A percentile compares a stretch with the other conserved stretches of the same genome.
phyloP scores from a whole-genome alignment of 2,888 invertebrate species.

The Cephus sareptanus region DNA sequence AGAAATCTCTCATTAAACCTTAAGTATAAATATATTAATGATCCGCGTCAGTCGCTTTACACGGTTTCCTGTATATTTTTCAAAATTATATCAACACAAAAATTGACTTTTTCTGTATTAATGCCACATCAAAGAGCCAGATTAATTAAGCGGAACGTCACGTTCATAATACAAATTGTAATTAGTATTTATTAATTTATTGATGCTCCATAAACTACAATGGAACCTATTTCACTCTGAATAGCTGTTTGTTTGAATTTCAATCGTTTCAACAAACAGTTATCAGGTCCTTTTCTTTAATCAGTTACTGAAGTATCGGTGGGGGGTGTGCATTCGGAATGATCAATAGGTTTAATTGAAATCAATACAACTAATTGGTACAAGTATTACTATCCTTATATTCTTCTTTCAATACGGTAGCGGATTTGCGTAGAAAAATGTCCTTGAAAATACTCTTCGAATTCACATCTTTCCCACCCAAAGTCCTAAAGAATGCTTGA shows the following conservation, averaged over 20 bases:
- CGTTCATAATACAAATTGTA: neutral
- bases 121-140: neutral
- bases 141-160: neutral
- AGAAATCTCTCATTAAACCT: neutral
- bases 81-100: neutral
- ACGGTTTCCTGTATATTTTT: too few relatives aligned
- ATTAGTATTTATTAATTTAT: neutral
- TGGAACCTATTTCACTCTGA: neutral
- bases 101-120: neutral
- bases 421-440: neutral
- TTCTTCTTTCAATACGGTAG: neutral
- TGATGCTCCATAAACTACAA: neutral
- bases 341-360: neutral
- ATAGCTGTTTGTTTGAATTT: neutral
- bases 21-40: neutral
- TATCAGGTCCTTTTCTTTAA: neutral
- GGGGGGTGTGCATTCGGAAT: neutral
- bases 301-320: neutral
- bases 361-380: neutral
- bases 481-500: constrained; percentile 45
- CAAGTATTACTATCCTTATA: neutral
- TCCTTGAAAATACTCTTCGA: neutral
- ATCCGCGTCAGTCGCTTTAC: neutral
- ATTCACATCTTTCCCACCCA: constrained; percentile 18
- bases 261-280: neutral